A percentile compares a stretch with the other conserved stretches of the same genome.
Evolutionary conservation across 2,797 vertebrate species (phyloP).

Genomic region (Gephyroberyx darwinii): DNA sequence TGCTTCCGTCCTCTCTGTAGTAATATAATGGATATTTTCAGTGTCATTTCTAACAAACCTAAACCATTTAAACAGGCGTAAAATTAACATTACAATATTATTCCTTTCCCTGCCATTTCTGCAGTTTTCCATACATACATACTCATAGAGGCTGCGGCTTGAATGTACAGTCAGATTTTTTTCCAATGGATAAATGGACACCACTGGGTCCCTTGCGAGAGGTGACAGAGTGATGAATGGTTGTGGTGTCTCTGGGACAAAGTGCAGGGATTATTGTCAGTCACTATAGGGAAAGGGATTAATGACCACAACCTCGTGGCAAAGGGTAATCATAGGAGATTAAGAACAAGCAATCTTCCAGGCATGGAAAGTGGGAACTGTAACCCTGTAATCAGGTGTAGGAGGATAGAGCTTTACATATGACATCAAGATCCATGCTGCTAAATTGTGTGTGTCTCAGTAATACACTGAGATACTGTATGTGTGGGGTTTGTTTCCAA

Average conservation of each 20-base stretch:
- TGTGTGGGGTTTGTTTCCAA: background rate
- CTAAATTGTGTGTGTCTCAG: background rate
- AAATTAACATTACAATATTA: background rate
- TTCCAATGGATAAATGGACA: constrained; percentile 65
- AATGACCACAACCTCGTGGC: constrained; percentile 71
- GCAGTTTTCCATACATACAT: constrained; percentile 9
- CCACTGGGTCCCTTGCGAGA: constrained; percentile 64
- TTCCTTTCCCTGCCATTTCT: background rate
- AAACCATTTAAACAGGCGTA: constrained; percentile 3
- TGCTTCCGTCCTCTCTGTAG: constrained; percentile 27
- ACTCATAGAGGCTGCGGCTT: constrained; percentile 7
- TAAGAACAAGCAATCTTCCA: constrained; percentile 60
- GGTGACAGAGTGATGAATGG: constrained; percentile 77
- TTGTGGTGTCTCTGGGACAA: constrained; percentile 55
- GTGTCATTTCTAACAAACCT: constrained; percentile 37
- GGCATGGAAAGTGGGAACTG: constrained; percentile 38
- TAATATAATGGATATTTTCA: constrained; percentile 26
- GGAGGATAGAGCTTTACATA: constrained; percentile 33
- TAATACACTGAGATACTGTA: background rate
- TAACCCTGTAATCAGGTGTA: constrained; percentile 54
- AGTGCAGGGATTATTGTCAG: constrained; percentile 77
- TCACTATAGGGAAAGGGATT: constrained; percentile 71
- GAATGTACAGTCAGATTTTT: constrained; percentile 17
- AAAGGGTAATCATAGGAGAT: constrained; percentile 77
- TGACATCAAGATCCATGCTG: constrained; percentile 22